Conservation (phyloP, 2,888 invertebrate species). For the Stenodera caucasica region DNA sequence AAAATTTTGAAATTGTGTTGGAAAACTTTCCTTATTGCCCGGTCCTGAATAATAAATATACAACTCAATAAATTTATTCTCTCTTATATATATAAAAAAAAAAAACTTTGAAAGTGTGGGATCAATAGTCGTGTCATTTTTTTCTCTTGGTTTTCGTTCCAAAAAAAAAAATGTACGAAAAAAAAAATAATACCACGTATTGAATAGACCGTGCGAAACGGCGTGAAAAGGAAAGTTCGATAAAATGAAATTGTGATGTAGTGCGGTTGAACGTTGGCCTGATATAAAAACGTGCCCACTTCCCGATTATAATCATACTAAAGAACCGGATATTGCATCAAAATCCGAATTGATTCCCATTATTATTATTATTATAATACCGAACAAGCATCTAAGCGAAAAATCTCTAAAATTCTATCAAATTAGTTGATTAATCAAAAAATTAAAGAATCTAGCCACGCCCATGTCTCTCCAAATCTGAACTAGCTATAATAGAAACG, state of each 20-base stretch:
- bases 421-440: no score
- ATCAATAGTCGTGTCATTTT: constrained; percentile 17
- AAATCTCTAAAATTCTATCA: no score
- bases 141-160: neutral
- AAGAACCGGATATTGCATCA: neutral
- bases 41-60: no score
- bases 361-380: neutral
- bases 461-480: no score
- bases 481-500: no score
- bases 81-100: no score
- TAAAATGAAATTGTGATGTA: constrained; percentile 14
- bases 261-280: constrained; percentile 7
- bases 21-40: no score
- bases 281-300: constrained; percentile 10
- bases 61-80: no score
- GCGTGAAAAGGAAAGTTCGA: constrained; percentile 12
- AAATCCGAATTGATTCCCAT: neutral
- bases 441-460: no score
- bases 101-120: neutral
- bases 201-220: constrained; percentile 9
- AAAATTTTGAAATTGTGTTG: no score
- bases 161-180: neutral
- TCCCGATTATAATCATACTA: constrained; percentile 11
- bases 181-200: neutral
- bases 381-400: neutral